A percentile compares a stretch with the other conserved stretches of the same genome.
These are phyloP conservation scores for Tyria jacobaeae DNA, from an alignment of 2,888 invertebrate genomes.

Conservation along the genomic window DNA sequence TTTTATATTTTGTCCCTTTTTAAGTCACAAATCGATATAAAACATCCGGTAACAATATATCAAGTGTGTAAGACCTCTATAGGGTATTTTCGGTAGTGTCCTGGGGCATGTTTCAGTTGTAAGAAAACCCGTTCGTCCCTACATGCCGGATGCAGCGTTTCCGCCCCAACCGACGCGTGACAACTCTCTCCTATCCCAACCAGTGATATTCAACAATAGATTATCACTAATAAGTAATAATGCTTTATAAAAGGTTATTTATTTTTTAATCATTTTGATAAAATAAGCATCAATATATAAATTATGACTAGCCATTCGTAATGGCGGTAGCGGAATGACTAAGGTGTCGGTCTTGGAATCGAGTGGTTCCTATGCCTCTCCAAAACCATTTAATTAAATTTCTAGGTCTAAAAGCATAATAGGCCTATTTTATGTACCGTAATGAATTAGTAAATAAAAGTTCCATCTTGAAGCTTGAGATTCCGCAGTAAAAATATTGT, in stretches of 20 bases:
- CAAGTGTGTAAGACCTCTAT: slow-evolving; percentile 66
- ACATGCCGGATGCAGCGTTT: slow-evolving; percentile 68
- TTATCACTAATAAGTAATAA: slow-evolving; percentile 27
- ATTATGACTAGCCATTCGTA: too few relatives aligned
- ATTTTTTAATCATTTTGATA: not conserved
- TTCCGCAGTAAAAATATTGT: too few relatives aligned
- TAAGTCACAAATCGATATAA: slow-evolving; percentile 68
- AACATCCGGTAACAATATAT: slow-evolving; percentile 74
- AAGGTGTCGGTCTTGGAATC: too few relatives aligned
- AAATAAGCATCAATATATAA: too few relatives aligned
- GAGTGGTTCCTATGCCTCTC: too few relatives aligned
- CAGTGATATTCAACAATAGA: slow-evolving; percentile 35
- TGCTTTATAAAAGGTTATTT: not conserved
- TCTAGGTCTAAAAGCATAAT: too few relatives aligned
- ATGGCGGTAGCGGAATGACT: too few relatives aligned
- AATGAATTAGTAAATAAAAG: too few relatives aligned
- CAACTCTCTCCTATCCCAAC: slow-evolving; percentile 53
- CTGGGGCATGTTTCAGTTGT: slow-evolving; percentile 67
- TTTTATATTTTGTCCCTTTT: slow-evolving; percentile 55
- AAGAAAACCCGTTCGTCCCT: slow-evolving; percentile 62
- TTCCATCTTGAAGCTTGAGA: too few relatives aligned
- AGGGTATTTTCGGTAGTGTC: slow-evolving; percentile 71
- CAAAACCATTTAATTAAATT: too few relatives aligned
- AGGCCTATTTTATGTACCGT: too few relatives aligned
- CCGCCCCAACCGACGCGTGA: slow-evolving; percentile 60